Conservation (phyloP, 2,797 vertebrate species). For the Huso huso region DNA sequence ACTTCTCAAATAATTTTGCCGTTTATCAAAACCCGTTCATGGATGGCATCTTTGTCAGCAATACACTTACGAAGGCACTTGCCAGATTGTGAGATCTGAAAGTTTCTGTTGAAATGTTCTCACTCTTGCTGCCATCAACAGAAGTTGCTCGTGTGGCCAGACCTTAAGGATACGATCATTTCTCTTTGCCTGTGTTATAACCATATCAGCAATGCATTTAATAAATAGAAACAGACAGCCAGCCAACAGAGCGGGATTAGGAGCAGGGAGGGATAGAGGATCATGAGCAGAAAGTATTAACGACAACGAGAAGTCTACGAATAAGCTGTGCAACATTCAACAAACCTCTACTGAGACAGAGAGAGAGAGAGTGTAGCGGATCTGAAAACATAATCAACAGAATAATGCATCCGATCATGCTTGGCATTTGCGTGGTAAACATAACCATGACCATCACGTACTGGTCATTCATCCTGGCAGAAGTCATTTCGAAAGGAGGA, state of each 20-base stretch:
- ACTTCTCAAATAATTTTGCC: no score
- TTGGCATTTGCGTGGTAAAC: constrained; percentile 47
- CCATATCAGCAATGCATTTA: background rate
- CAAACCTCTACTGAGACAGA: background rate
- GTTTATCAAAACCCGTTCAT: no score
- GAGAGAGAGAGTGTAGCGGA: background rate
- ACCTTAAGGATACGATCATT: background rate
- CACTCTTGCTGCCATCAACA: no score
- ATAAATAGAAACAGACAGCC: background rate
- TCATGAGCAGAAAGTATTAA: background rate
- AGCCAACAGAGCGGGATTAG: background rate
- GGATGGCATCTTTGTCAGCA: no score
- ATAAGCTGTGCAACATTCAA: no score
- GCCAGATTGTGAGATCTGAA: no score
- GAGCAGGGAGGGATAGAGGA: background rate
- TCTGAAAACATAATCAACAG: constrained; percentile 1
- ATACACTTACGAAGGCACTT: no score
- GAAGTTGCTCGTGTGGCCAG: background rate
- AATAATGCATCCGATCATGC: constrained; percentile 52
- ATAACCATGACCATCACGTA: constrained; percentile 45
- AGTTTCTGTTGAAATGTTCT: no score
- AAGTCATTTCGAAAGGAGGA: constrained; percentile 37
- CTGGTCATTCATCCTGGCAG: constrained; percentile 48
- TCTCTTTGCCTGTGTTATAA: background rate
- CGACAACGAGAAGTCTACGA: no score